Evolutionary conservation across 1,140 invertebrate species (phyloP), one percentile per base, ranked within the genome.

Genomic region (Gryon sp.): DNA sequence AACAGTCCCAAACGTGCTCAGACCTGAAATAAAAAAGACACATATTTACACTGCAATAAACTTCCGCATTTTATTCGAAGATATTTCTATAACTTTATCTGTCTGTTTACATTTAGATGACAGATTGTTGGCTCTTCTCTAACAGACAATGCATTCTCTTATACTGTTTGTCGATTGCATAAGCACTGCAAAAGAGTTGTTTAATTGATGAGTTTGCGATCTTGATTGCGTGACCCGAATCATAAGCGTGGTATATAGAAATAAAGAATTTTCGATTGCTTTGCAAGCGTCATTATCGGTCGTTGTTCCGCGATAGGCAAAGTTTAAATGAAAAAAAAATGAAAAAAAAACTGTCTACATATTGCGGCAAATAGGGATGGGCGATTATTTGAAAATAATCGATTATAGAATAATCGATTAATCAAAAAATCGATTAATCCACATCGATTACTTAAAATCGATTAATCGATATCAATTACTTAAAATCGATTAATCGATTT

Each of bases 191-290:
- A 22, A 50, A 46, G 26, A 62, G 48, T 45, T 63, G 48, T 72
- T 62, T 72, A 63, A 72, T 40, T 46, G 34, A 55, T 43, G 57
- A 72, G 34, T 63, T 40, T 11, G 55, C 53, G 46, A 70, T 60
- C 41, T 28, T 50, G 53, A 70, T 53, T 59, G 32, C 32, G 19
- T 59, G 53, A 62, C 40, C 57, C 48, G 28, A 62, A 70, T 62
- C 19, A 30, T 0, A n/a, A 41, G 12, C 30, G n/a, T 20, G 14
- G 20, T 41, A 19, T 24, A n/a, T 24, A 38, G 48, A 59, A 59
- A 52, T 60, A 59, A 50, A 52, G 41, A 50, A 50, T 30, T 55
- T 60, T 53, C 38, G 26, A 55, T 72, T 60, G 38, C 50, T 55
- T 22, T 28, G 30, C 55, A 60, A 50, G 53, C 36, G 14, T 36